phyloP scores from a whole-genome alignment of 2,797 vertebrate species.

The Takifugu rubripes region DNA sequence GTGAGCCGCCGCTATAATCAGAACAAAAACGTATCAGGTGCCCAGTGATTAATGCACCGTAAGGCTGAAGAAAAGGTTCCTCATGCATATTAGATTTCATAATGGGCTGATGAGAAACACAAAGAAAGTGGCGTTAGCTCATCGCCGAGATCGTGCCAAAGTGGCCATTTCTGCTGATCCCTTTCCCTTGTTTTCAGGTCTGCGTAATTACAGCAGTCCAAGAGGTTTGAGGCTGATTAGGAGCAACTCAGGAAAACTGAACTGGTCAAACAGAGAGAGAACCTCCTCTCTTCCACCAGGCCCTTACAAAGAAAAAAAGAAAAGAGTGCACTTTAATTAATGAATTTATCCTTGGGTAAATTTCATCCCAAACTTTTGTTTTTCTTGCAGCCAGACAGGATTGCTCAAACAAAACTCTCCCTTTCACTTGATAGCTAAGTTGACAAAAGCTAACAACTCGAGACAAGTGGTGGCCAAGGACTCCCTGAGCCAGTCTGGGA shows the following conservation, averaged over 20 bases:
- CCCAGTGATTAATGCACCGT: constrained; percentile 62
- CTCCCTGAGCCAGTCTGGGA: background rate
- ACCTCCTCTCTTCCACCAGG: too few species aligned
- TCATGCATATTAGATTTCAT: constrained; percentile 55
- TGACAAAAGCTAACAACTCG: too few species aligned
- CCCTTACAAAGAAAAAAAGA: too few species aligned
- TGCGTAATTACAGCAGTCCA: background rate
- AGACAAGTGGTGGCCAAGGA: too few species aligned
- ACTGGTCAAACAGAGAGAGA: too few species aligned
- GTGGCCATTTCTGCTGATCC: constrained; percentile 6
- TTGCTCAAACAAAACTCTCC: too few species aligned
- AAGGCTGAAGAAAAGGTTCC: constrained; percentile 46
- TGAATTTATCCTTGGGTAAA: too few species aligned
- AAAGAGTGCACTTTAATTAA: too few species aligned
- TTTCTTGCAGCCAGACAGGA: too few species aligned
- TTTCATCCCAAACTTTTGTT: too few species aligned
- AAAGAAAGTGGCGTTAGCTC: constrained; percentile 31
- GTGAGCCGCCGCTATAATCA: constrained; percentile 54
- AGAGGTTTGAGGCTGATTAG: background rate
- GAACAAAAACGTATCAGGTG: constrained; percentile 58
- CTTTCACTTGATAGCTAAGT: too few species aligned
- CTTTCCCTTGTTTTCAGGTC: constrained; percentile 23
- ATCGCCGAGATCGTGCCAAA: constrained; percentile 37
- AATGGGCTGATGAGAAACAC: constrained; percentile 54
- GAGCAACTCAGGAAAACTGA: too few species aligned